These are phyloP conservation scores for Aurelia sp. DNA, from an alignment of 30 jellyfish, hydroid and myxozoan species.

Conservation along the genomic window DNA sequence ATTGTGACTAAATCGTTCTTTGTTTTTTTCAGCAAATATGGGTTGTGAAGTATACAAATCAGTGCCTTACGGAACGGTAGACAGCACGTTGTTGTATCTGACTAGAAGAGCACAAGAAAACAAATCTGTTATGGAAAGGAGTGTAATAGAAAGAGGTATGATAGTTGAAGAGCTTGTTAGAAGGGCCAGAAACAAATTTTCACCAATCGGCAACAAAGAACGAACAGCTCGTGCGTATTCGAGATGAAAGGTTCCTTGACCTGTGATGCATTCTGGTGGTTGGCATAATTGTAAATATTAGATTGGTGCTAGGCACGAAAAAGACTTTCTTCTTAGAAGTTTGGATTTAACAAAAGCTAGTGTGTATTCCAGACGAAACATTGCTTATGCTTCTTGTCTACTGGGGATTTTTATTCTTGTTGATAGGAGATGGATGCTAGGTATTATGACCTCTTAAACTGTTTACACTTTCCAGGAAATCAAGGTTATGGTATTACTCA, in stretches of 20 bases:
- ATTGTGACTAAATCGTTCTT: neutral
- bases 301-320: no score
- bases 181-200: conserved; percentile 13
- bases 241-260: neutral
- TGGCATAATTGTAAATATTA: no score
- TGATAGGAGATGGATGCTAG: no score
- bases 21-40: conserved; percentile 44
- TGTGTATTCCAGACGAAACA: no score
- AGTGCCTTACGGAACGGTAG: conserved; percentile 91
- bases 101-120: conserved; percentile 95
- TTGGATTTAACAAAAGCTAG: no score
- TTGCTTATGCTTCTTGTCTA: no score
- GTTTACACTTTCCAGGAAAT: no score
- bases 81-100: conserved; percentile 90
- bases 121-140: conserved; percentile 83
- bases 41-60: conserved; percentile 88
- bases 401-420: no score
- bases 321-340: no score
- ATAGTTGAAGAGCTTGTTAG: conserved; percentile 57
- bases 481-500: no score
- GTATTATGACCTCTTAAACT: no score
- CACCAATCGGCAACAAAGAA: neutral
- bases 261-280: no score
- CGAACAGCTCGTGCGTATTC: neutral
- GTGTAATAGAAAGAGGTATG: conserved; percentile 59